Percentiles rank a stretch among this genome's conserved stretches.
Conservation (phyloP, 2,888 invertebrate species). For the Eledona agricola region DNA sequence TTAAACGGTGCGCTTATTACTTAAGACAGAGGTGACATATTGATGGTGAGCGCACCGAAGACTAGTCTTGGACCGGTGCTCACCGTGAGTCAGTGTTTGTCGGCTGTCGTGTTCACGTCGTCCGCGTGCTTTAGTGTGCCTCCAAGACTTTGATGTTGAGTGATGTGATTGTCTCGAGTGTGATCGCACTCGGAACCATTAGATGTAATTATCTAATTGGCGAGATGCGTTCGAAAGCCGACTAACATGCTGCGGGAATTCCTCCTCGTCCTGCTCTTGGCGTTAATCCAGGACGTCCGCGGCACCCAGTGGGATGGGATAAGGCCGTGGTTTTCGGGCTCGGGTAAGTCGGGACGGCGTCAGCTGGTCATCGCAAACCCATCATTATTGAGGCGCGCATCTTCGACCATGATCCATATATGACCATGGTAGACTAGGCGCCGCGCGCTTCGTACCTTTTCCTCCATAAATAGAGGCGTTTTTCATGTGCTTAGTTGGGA, state of each 20-base stretch:
- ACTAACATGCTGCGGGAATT: constrained; percentile 26
- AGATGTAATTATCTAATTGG: too few relatives aligned
- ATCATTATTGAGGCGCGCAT: too few relatives aligned
- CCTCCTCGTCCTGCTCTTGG: constrained; percentile 29
- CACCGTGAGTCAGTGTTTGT: constrained; percentile 55
- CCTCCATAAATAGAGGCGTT: constrained; percentile 12
- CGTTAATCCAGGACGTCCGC: constrained; percentile 30
- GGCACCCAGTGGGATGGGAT: constrained; percentile 62
- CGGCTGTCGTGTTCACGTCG: constrained; percentile 52
- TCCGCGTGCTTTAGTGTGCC: constrained; percentile 24
- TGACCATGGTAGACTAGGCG: constrained; percentile 15
- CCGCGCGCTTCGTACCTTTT: constrained; percentile 10
- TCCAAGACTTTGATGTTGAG: constrained; percentile 24
- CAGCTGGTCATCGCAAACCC: constrained; percentile 11
- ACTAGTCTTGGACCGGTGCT: constrained; percentile 31
- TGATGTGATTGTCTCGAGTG: too few relatives aligned
- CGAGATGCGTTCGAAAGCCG: too few relatives aligned
- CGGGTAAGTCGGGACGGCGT: constrained; percentile 63
- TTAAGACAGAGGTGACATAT: constrained; percentile 37
- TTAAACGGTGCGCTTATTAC: constrained; percentile 30
- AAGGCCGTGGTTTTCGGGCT: constrained; percentile 66
- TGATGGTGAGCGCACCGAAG: constrained; percentile 32
- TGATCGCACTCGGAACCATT: too few relatives aligned
- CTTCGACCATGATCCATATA: constrained; percentile 19
- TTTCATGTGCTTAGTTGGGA: constrained; percentile 10